phyloP scores from a whole-genome alignment of 2,888 invertebrate species.

The Itoplectis maculator region DNA sequence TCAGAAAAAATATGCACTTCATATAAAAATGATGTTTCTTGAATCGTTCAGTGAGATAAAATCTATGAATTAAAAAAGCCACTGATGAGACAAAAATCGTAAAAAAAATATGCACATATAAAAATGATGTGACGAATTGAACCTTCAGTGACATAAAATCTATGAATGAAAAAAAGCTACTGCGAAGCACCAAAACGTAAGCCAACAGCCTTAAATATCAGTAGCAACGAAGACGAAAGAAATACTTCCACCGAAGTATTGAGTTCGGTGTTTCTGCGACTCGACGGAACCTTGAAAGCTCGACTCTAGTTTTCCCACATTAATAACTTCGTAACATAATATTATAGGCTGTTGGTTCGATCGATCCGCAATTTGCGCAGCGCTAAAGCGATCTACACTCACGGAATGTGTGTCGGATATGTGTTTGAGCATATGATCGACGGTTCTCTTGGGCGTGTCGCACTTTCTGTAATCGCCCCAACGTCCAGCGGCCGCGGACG shows the following conservation, averaged over 20 bases:
- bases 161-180: not conserved
- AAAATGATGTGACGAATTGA: too few relatives aligned
- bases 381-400: conserved; percentile 75
- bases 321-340: not conserved
- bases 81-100: too few relatives aligned
- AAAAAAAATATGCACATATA: too few relatives aligned
- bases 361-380: not conserved
- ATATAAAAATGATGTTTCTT: too few relatives aligned
- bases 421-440: conserved; percentile 96
- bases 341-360: too few relatives aligned
- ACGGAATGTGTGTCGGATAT: conserved; percentile 94
- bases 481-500: conserved; percentile 94
- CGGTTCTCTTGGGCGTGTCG: conserved; percentile 96
- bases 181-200: too few relatives aligned
- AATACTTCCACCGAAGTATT: not conserved
- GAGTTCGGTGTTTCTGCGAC: not conserved
- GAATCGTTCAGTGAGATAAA: not conserved
- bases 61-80: not conserved
- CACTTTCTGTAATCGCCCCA: conserved; percentile 99
- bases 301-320: not conserved
- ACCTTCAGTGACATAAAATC: not conserved
- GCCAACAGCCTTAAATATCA: too few relatives aligned
- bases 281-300: not conserved
- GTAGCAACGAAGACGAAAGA: too few relatives aligned
- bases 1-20: too few relatives aligned